Base-by-base conservation (phyloP, 2,888 invertebrate species). In the Tipula lateralis region DNA sequence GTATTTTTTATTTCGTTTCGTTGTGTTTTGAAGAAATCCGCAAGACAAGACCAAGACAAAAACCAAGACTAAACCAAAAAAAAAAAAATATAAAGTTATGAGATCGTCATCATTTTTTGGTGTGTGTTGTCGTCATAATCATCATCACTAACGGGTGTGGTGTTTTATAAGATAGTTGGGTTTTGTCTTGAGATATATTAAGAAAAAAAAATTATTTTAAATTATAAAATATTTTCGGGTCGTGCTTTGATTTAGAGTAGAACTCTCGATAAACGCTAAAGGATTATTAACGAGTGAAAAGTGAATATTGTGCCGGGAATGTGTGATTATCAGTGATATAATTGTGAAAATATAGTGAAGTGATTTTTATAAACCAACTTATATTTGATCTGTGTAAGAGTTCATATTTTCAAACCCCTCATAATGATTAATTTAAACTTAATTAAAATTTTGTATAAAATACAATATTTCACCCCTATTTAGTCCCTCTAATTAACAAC, bases 1-100 rank as follows among this genome's bases (percentile, higher is more conserved):
- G 36, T 36, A 83, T 34, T 83, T 83, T 66, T 66, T 66, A 66
- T 66, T 66, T 66, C 9, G 66, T 66, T 66, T 66, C 66, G 66
- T 66, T 66, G 66, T 66, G 66, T 66, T 66, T 66, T 83, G 12
- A 34, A 16, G 34, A 34, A 39, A 24, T 39, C 39, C 84, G 39
- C 84, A 84, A 83, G 83, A 83, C 83, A 83, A 83, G 83, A 83
- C 83, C 30, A 83, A 83, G 34, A 32, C 83, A 83, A 34, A 34
- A 82, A 30, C 30, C 30, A 82, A 82, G 82, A 66, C 66, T 24
- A 66, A 16, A 44, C 44, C 44, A 50, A 32, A 36, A 50, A 50
- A 50, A 50, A 50, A 44, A 16, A 44, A 50, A 81, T 29, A 80
- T 19, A 80, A 30, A n/a, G 32, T 82, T 30, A 30, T 82, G 16